These are phyloP conservation scores for Tor tambroides DNA, from an alignment of 2,113 vertebrate species.

Conservation along the genomic window DNA sequence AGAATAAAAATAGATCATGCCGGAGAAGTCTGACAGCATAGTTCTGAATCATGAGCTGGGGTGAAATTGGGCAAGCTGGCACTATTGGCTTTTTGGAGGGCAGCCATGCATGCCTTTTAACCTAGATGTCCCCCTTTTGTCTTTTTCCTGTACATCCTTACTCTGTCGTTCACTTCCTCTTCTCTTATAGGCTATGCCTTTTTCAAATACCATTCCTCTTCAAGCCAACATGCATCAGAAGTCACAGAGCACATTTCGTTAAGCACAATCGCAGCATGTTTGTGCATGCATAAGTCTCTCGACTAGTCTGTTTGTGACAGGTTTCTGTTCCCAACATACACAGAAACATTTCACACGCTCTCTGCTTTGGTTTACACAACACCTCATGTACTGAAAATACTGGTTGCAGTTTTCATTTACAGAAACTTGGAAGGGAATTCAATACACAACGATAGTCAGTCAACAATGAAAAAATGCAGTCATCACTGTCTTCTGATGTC, in stretches of 20 bases:
- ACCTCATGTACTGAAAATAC: conserved; percentile 27
- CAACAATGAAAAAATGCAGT: not conserved
- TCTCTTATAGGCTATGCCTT: not conserved
- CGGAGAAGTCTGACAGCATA: conserved; percentile 60
- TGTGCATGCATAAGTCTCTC: not conserved
- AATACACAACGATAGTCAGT: not conserved
- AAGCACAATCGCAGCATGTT: not conserved
- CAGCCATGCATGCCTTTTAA: conserved; percentile 71
- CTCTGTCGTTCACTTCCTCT: conserved; percentile 9
- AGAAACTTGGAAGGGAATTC: conserved; percentile 35
- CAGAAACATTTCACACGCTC: conserved; percentile 12
- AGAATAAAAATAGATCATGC: conserved; percentile 64
- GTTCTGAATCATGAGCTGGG: conserved; percentile 66
- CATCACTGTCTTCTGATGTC: not conserved
- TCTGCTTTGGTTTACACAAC: conserved; percentile 39
- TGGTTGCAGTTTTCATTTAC: not conserved
- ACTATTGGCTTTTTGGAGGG: conserved; percentile 68
- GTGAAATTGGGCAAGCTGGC: conserved; percentile 63
- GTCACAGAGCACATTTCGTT: not conserved
- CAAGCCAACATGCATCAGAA: not conserved
- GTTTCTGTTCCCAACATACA: conserved; percentile 3
- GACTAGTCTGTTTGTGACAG: conserved; percentile 29
- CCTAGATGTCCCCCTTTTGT: conserved; percentile 71
- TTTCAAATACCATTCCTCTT: not conserved
- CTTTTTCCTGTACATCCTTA: conserved; percentile 52